phyloP scores from a whole-genome alignment of 1,140 invertebrate genomes.

The Copidosoma floridanum region DNA sequence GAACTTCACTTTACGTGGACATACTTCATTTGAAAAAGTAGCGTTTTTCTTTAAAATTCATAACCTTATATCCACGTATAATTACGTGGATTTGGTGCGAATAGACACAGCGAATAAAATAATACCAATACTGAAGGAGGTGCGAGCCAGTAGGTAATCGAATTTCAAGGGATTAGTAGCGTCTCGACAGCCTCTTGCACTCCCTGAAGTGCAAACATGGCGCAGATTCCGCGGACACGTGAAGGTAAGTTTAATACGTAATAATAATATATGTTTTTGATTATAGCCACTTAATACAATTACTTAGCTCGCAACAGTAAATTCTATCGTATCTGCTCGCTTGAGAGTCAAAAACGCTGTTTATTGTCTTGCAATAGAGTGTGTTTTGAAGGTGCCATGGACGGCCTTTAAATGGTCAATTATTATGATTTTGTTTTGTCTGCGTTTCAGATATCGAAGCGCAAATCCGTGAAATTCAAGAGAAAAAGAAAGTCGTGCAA shows the following conservation, averaged over 20 bases:
- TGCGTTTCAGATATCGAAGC: constrained; percentile 82
- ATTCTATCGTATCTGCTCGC: too few species aligned
- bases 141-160: too few species aligned
- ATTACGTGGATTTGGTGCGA: too few species aligned
- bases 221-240: constrained; percentile 72
- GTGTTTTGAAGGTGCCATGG: neutral
- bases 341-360: neutral
- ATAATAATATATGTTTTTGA: neutral
- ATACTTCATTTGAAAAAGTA: too few species aligned
- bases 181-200: too few species aligned
- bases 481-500: constrained; percentile 77
- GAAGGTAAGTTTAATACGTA: constrained; percentile 66
- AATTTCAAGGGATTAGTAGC: neutral
- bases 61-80: too few species aligned
- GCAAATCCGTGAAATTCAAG: constrained; percentile 86
- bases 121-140: too few species aligned
- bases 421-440: neutral
- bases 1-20: too few species aligned
- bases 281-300: neutral
- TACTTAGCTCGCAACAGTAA: too few species aligned
- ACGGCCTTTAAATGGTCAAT: neutral
- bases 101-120: too few species aligned
- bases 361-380: neutral
- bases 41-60: too few species aligned
- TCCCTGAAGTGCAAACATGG: constrained; percentile 10